Percentiles rank a stretch among this genome's conserved stretches.
phyloP scores from a whole-genome alignment of 2,113 vertebrate species.

The Athene noctua region DNA sequence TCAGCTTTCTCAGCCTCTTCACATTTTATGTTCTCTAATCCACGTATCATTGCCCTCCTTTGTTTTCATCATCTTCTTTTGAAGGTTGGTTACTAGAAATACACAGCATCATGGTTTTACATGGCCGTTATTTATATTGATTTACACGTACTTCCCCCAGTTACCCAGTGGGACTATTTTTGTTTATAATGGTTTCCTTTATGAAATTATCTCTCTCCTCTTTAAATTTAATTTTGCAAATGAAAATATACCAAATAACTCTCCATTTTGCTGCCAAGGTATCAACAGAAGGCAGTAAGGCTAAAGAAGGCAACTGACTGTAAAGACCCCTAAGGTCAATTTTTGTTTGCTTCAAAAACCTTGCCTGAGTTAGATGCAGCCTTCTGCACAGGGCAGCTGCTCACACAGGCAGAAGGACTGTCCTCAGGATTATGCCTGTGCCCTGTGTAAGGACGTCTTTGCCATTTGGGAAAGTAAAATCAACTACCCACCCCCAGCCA shows the following conservation, averaged over 20 bases:
- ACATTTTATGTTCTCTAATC: not conserved
- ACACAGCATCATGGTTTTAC: not conserved
- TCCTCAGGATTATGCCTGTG: not conserved
- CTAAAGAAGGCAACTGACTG: not conserved
- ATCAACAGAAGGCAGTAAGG: not conserved
- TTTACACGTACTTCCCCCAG: not conserved
- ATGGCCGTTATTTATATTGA: not conserved
- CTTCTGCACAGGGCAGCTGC: not conserved
- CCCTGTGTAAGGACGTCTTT: not conserved
- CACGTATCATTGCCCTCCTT: not conserved
- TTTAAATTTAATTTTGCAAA: conserved; percentile 35
- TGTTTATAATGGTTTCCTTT: conserved; percentile 1
- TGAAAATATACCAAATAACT: not conserved
- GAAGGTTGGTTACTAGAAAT: not conserved
- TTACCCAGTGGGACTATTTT: not conserved
- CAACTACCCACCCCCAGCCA: not conserved
- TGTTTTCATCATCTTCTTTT: conserved; percentile 3
- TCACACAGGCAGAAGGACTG: not conserved
- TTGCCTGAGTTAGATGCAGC: not conserved
- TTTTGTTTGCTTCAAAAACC: not conserved
- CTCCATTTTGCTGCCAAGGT: not conserved
- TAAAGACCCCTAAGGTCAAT: not conserved
- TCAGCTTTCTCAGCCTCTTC: conserved; percentile 11
- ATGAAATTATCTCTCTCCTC: not conserved
- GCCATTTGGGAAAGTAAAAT: not conserved